Conservation (phyloP, 2,797 vertebrate genomes). For the Allobates femoralis region DNA sequence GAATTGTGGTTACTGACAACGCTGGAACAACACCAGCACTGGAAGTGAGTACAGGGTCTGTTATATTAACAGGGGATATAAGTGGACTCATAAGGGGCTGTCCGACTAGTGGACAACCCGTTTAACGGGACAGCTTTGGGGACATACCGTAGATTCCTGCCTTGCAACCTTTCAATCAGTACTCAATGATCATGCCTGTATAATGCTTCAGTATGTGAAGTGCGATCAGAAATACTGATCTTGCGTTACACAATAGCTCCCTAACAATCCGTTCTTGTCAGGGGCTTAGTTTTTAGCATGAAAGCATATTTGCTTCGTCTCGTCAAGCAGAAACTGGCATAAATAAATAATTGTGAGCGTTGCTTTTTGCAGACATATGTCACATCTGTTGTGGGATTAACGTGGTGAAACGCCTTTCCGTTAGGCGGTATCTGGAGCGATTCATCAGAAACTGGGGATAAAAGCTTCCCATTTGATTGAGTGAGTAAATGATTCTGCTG, state of each 20-base stretch:
- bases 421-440: conserved; percentile 62
- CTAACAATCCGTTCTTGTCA: conserved; percentile 65
- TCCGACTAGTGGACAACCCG: no score
- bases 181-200: background rate
- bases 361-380: conserved; percentile 61
- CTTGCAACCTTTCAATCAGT: background rate
- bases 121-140: background rate
- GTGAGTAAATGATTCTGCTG: conserved; percentile 28
- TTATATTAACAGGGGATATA: no score
- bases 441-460: conserved; percentile 64
- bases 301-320: conserved; percentile 67
- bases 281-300: conserved; percentile 58
- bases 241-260: background rate
- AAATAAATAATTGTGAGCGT: conserved; percentile 67
- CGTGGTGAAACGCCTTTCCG: conserved; percentile 64
- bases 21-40: no score
- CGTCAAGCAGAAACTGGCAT: conserved; percentile 64
- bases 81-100: no score
- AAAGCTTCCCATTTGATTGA: conserved; percentile 29
- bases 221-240: background rate
- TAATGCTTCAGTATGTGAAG: background rate
- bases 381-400: conserved; percentile 67
- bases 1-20: no score
- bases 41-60: no score
- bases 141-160: background rate